Evolutionary conservation across 2,113 vertebrate genomes (phyloP), one percentile per base, ranked within the genome.

Genomic region (Ascaphus truei): DNA sequence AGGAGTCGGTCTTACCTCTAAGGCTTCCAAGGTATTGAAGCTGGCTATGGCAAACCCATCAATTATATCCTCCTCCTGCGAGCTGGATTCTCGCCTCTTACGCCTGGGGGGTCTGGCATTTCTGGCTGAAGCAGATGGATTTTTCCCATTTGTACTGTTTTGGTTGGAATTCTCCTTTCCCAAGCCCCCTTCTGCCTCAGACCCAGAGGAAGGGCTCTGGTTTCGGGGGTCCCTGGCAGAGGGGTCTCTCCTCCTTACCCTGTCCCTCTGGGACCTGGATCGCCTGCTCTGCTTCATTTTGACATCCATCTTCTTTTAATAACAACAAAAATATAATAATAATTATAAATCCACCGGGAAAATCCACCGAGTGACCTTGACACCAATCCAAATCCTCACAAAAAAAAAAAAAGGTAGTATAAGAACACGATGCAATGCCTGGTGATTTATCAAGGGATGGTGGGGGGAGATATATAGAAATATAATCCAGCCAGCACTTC

Each of bases 11-110:
- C 81, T 85, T 85, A 98, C 95, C 95, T 97, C 92, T 79, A 98
- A 85, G 78, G 92, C 89, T 79, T 96, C 94, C 87, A 96, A 85
- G 76, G 92, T 94, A 85, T 85, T 91, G 91, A 97, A 97, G 73
- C 95, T 96, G 88, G 92, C 77, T 30, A 98, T 97, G 74, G 95
- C 92, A 86, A 98, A 97, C 76, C 94, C 95, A 89, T 98, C 95
- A 83, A 98, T 95, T 80, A 98, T 90, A 77, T 97, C 95, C 88
- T 98, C 95, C 78, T 97, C 94, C 81, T 96, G 95, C 39, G 95
- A 95, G 82, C 93, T 92, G 74, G 94, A 96, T 86, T 94, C 94
- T 34, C 93, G 88, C 83, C 95, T 91, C 76, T 93, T 93, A 77
- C 93, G 84, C 71, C 94, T 86, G 68, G 90, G 91, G 77, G 88